Conservation (phyloP, 2,113 vertebrate genomes). For the Hoplias malabaricus region DNA sequence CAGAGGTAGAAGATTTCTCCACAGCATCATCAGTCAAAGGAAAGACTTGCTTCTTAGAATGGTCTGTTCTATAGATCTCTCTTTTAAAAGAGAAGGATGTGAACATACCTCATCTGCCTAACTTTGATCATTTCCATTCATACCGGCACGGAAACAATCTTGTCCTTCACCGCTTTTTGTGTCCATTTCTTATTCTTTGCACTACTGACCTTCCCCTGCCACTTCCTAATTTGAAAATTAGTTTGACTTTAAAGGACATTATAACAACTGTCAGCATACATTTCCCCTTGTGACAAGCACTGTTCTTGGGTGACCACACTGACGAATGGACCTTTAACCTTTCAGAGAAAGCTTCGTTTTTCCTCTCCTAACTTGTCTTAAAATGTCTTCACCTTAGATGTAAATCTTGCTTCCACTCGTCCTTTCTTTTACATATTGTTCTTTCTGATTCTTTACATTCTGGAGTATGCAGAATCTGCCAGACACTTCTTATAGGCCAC, state of each 20-base stretch:
- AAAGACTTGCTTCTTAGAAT: background rate
- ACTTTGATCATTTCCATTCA: background rate
- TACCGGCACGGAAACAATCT: background rate
- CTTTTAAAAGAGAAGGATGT: background rate
- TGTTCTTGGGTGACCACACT: background rate
- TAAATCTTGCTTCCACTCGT: slow-evolving; percentile 9
- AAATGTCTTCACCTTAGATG: background rate
- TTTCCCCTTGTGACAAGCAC: background rate
- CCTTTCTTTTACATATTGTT: background rate
- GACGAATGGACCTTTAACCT: background rate
- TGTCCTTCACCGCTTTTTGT: background rate
- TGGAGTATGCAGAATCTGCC: background rate
- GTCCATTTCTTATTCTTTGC: background rate
- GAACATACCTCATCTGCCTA: background rate
- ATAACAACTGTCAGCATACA: background rate
- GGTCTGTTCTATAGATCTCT: background rate
- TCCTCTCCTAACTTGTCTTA: background rate
- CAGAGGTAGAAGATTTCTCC: slow-evolving; percentile 9
- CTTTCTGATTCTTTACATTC: background rate
- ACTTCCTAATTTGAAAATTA: background rate
- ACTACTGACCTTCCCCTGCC: background rate
- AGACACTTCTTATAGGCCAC: too few species aligned
- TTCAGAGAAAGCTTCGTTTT: background rate
- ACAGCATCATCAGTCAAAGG: background rate
- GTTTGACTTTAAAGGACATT: background rate